Evolutionary conservation across 2,888 invertebrate genomes (phyloP), one percentile per base, ranked within the genome.

Genomic region (Ochropleura leucogaster): DNA sequence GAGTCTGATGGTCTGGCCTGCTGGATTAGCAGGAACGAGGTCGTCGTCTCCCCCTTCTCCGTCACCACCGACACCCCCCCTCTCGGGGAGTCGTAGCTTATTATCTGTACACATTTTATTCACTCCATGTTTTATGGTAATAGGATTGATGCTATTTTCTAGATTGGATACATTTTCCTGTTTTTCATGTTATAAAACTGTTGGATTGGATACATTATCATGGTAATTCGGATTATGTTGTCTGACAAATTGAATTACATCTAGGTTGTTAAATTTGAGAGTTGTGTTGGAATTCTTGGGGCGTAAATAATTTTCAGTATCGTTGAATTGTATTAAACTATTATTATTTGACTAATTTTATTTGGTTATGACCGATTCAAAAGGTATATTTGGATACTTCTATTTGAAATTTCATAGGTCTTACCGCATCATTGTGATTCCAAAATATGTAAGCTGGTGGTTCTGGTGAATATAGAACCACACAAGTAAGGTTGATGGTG

Each of bases 391-490:
- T 9, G 1, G 14, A 30, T 10, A 47, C 5, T 8, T 76, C 0
- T 42, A 9, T 77, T 55, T 44, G 9, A 0, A 42, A n/a, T 1
- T 59, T 10, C n/a, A 9, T 46, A 42, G 30, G 14, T 42, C 98
- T 98, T 97, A 99, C 99, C 95, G 98, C 98, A 94, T 98, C 98
- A 95, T 99, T 98, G 96, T 99, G 99, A 97, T 99, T 98, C 99
- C 99, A 99, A 95, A 98, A 98, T 93, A 99, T 99, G 95, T 98
- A 99, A 74, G 98, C 98, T 60, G 99, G 99, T 78, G 99, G 98
- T 93, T 99, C 99, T 42, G 99, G 99, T 89, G 98, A 99, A 93
- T 98, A 98, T 80, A 98, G 97, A 87, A 99, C 98, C 90, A 99
- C 98, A 95, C 99, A 99, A 81, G 99, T 99, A 89, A 99, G 97